Conservation (phyloP, 2,113 vertebrate species). For the Psittacula cyanocephala region DNA sequence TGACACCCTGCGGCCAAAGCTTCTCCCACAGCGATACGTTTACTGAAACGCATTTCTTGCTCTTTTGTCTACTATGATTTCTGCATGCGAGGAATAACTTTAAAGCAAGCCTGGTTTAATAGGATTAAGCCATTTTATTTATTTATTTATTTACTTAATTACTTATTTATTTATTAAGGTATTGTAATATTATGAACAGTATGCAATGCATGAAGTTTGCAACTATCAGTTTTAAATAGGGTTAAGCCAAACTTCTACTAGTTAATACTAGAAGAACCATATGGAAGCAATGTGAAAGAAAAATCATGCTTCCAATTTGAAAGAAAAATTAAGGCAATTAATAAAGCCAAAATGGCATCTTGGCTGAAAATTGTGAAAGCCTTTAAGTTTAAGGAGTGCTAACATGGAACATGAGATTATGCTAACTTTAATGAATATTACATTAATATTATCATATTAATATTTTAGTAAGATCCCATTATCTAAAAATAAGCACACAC, state of each 20-base stretch:
- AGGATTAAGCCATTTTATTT: background rate
- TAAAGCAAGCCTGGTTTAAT: background rate
- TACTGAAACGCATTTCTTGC: background rate
- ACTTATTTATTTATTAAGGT: background rate
- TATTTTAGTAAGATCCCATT: background rate
- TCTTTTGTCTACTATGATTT: background rate
- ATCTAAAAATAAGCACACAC: background rate
- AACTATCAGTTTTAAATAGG: background rate
- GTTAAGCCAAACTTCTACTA: background rate
- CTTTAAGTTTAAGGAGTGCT: background rate
- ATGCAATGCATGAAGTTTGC: background rate
- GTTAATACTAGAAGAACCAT: background rate
- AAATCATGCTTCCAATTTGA: background rate
- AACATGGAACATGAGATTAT: background rate
- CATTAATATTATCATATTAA: background rate
- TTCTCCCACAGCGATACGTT: background rate
- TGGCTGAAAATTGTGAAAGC: background rate
- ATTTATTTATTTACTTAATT: background rate
- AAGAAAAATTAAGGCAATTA: background rate
- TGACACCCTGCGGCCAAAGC: constrained; percentile 65
- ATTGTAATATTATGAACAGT: background rate
- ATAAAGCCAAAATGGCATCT: background rate
- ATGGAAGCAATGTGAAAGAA: background rate
- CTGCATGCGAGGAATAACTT: background rate
- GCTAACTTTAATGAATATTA: background rate